Evolutionary conservation across 2,888 invertebrate genomes (phyloP).

Genomic region (Cynaeus angustus): DNA sequence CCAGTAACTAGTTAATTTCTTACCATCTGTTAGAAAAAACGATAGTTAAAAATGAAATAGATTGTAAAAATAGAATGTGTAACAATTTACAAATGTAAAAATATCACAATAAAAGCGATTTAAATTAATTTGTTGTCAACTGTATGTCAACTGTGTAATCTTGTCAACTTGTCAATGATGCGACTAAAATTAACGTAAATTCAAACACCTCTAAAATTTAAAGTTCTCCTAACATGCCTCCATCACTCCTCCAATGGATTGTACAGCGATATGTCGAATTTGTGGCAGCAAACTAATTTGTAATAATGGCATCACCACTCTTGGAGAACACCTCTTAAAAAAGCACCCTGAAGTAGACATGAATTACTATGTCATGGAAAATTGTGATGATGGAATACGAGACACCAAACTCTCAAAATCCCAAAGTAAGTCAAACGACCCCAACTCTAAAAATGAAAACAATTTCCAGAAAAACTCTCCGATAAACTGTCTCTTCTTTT

Average conservation of each 20-base stretch:
- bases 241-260: constrained; percentile 36
- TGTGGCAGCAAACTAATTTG: constrained; percentile 35
- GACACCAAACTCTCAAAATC: neutral
- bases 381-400: constrained; percentile 32
- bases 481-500: constrained; percentile 12
- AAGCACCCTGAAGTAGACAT: constrained; percentile 64
- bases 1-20: constrained; percentile 13
- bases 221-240: constrained; percentile 36
- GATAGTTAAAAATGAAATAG: constrained; percentile 21
- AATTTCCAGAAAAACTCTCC: constrained; percentile 19
- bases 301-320: constrained; percentile 42
- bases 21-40: constrained; percentile 7
- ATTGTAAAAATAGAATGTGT: constrained; percentile 31
- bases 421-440: neutral
- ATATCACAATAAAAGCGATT: constrained; percentile 2
- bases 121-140: constrained; percentile 5
- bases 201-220: constrained; percentile 17
- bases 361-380: constrained; percentile 59
- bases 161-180: constrained; percentile 17
- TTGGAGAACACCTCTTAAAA: constrained; percentile 64
- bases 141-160: neutral
- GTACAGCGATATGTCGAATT: constrained; percentile 38
- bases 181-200: constrained; percentile 33
- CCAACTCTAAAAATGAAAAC: neutral
- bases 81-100: constrained; percentile 35